phyloP scores from a whole-genome alignment of 2,113 vertebrate species.

The Plestiodon gilberti region DNA sequence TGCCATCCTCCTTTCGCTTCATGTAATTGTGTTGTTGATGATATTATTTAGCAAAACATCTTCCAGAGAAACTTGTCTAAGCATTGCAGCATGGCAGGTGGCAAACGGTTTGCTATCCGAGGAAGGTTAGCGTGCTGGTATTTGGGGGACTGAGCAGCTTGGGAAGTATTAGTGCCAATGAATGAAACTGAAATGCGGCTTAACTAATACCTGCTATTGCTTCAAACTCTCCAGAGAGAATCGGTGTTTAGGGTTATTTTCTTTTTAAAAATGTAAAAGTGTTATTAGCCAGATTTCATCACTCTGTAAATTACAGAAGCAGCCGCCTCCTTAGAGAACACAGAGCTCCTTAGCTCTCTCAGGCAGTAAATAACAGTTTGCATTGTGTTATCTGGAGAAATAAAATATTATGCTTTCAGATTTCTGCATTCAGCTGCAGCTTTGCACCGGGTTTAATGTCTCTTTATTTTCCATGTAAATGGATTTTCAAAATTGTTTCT shows the following conservation, averaged over 20 bases:
- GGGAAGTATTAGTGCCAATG: not conserved
- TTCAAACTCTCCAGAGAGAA: conserved; percentile 12
- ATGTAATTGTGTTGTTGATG: conserved; percentile 21
- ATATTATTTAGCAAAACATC: not conserved
- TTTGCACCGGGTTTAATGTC: conserved; percentile 61
- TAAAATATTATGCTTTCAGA: conserved; percentile 69
- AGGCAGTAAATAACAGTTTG: conserved; percentile 58
- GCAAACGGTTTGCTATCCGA: not conserved
- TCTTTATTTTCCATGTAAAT: conserved; percentile 73
- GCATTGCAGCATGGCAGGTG: not conserved
- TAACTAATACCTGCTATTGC: conserved; percentile 40
- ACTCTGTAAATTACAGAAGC: conserved; percentile 39
- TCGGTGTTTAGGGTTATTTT: conserved; percentile 39
- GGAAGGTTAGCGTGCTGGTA: not conserved
- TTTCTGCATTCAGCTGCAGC: conserved; percentile 62
- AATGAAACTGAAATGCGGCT: conserved; percentile 40
- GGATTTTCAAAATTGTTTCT: conserved; percentile 73
- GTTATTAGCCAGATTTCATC: conserved; percentile 39
- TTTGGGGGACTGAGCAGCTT: conserved; percentile 31
- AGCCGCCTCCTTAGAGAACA: conserved; percentile 3
- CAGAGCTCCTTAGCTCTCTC: conserved; percentile 47
- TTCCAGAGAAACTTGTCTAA: conserved; percentile 21
- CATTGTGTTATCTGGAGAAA: conserved; percentile 64
- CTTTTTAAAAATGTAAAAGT: conserved; percentile 10
- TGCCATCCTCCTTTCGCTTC: not conserved